A percentile compares a stretch with the other conserved stretches of the same genome.
Evolutionary conservation across 2,113 vertebrate species (phyloP).

Genomic region (Brachionichthys hirsutus): DNA sequence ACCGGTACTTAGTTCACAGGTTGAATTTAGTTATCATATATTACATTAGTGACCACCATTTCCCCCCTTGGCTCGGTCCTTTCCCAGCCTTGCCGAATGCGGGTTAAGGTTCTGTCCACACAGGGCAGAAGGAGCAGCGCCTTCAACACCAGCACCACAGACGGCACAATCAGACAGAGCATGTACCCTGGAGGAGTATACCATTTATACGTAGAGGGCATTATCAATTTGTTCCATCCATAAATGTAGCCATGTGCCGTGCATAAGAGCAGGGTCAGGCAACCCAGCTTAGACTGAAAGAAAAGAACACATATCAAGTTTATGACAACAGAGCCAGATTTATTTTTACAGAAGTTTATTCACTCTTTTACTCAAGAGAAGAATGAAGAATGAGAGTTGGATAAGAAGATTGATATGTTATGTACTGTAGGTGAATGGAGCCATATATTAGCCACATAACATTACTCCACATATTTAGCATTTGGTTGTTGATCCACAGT

Average conservation of each 20-base stretch:
- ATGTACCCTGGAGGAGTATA: slow-evolving; percentile 82
- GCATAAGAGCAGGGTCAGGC: slow-evolving; percentile 84
- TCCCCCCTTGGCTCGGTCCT: slow-evolving; percentile 45
- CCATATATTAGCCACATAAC: too few species aligned
- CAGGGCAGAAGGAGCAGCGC: slow-evolving; percentile 84
- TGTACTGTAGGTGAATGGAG: too few species aligned
- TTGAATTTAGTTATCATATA: too few species aligned
- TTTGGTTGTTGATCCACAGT: slow-evolving; percentile 20
- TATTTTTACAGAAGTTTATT: too few species aligned
- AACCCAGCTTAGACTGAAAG: slow-evolving; percentile 88
- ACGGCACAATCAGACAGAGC: slow-evolving; percentile 84
- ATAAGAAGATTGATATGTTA: neutral
- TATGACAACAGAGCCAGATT: too few species aligned
- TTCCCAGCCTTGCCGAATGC: slow-evolving; percentile 90
- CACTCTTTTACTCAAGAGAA: neutral
- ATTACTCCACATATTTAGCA: slow-evolving; percentile 19
- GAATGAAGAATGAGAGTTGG: too few species aligned
- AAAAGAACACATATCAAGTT: neutral
- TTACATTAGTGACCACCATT: slow-evolving; percentile 5
- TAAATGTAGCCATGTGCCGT: slow-evolving; percentile 84
- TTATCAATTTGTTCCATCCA: slow-evolving; percentile 82
- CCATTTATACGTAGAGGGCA: slow-evolving; percentile 76
- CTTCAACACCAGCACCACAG: slow-evolving; percentile 83
- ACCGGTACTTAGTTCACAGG: slow-evolving; percentile 26
- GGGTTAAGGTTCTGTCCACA: slow-evolving; percentile 79